phyloP scores from a whole-genome alignment of 2,113 vertebrate species.

The Boleophthalmus pectinirostris region DNA sequence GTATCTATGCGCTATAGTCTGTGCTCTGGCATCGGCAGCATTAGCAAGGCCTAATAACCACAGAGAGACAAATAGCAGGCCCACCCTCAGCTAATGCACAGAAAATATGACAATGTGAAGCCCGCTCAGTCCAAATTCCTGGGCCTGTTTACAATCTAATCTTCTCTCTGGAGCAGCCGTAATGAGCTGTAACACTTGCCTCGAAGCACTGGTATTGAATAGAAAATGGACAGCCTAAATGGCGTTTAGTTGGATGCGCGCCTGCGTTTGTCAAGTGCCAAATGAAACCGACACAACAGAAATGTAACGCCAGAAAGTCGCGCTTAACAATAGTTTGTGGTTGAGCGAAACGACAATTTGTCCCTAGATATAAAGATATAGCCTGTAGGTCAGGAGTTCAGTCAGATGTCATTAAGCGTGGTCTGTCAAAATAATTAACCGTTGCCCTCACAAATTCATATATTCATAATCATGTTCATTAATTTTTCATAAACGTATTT shows the following conservation, averaged over 20 bases:
- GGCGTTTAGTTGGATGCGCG: background rate
- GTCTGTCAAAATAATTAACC: background rate
- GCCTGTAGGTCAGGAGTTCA: background rate
- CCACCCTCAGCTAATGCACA: background rate
- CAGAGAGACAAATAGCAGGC: background rate
- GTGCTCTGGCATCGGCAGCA: too few relatives aligned
- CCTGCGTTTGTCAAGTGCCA: background rate
- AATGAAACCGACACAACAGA: background rate
- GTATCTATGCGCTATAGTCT: too few relatives aligned
- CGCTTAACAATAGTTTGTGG: background rate
- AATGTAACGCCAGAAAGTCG: background rate
- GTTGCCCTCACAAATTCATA: background rate
- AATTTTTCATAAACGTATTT: background rate
- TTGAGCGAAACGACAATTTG: too few relatives aligned
- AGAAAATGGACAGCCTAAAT: background rate
- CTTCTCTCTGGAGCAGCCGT: background rate
- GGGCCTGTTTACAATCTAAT: background rate
- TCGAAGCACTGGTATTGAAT: background rate
- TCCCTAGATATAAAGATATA: background rate
- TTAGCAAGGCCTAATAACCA: too few relatives aligned
- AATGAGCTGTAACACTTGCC: background rate
- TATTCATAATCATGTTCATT: background rate
- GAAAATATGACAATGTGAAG: background rate
- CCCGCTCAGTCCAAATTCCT: background rate
- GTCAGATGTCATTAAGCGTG: background rate